Base-by-base conservation (phyloP, 2,113 vertebrate species). In the Crotalus helleri region DNA sequence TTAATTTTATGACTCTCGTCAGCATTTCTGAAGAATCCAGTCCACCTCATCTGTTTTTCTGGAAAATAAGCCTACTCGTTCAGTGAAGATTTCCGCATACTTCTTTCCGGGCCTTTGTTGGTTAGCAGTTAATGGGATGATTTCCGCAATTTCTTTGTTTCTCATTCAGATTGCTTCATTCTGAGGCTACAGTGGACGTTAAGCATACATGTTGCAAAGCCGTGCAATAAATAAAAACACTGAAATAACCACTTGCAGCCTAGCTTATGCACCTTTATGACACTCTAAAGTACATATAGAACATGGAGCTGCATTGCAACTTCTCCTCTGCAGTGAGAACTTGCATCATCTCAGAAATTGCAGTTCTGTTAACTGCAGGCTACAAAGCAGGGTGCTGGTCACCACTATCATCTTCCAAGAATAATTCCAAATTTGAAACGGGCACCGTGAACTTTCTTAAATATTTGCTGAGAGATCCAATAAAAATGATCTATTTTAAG, bases 91-190 rank as follows among this genome's bases (percentile, higher is more conserved):
- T 61, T 26, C 55, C 46, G 81, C 33, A 53, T 55, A 29, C 6
- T 46, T 85, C 64, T 85, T 46, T 58, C 54, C 54, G 24, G 57
- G 4, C 24, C 85, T n/a, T 26, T 91, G 85, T 85, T 54, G 61
- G 4, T 89, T 85, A 81, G n/a, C n/a, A 6, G 61, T 87, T 69
- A 90, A 46, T 49, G 61, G 59, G 55, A 33, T 64, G 53, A n/a
- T 55, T 87, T 46, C 24, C 3, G 49, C 54, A 55, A 33, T 89
- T 87, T 23, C 49, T 21, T 61, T 85, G 57, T 90, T 90, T 92
- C 81, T 74, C 58, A 87, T 53, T 17, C 44, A 33, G n/a, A 19
- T 94, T 92, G 39, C 81, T 90, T 87, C 88, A 94, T 59, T 29
- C 19, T 92, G 92, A 85, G 55, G 44, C 44, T 51, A 44, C 88